Evolutionary conservation across 2,888 invertebrate species (phyloP), one percentile per base, ranked within the genome.

Genomic region (Drosophila siamana): DNA sequence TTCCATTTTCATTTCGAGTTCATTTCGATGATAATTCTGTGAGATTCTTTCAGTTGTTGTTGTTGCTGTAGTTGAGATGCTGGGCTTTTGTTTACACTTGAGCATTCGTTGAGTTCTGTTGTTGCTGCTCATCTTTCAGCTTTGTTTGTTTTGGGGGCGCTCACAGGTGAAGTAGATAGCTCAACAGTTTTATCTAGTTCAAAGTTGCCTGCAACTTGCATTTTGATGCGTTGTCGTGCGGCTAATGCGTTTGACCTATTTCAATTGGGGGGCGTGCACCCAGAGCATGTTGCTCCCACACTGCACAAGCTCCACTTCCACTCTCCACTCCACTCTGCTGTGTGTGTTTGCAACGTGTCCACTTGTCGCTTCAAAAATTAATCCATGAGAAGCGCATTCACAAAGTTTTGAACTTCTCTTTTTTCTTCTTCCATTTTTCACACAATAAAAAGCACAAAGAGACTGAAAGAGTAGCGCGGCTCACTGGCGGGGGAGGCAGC

Each of bases 311-410:
- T 16, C 36, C 41, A 15, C 63, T 43, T 28, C 9, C 28, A n/a
- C n/a, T n/a, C n/a, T n/a, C n/a, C n/a, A n/a, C n/a, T 16, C 36
- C 41, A 15, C 63, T 43, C 9, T 8, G 9, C 28, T 28, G 28
- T 1, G 8, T 28, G 7, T n/a, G n/a, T n/a, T 8, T 51, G 44
- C 61, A 43, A 56, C 60, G 51, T 59, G 65, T 64, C 69, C 74
- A 59, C 74, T 60, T 63, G 47, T 33, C 33, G 24, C 47, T 43
- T 48, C 36, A 46, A 44, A 61, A 52, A 73, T 80, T 69, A 80
- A 82, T 78, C 65, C 74, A 74, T 84, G 86, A 78, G 83, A 83
- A 86, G 80, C 65, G 69, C 86, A 86, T 86, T 83, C 86, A 55
- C 22, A 83, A 68, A 72, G 75, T 55, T 76, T 71, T 80, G 69